Base-by-base conservation (phyloP, 2,888 invertebrate genomes). In the Acanthococcus lagerstroemiae region DNA sequence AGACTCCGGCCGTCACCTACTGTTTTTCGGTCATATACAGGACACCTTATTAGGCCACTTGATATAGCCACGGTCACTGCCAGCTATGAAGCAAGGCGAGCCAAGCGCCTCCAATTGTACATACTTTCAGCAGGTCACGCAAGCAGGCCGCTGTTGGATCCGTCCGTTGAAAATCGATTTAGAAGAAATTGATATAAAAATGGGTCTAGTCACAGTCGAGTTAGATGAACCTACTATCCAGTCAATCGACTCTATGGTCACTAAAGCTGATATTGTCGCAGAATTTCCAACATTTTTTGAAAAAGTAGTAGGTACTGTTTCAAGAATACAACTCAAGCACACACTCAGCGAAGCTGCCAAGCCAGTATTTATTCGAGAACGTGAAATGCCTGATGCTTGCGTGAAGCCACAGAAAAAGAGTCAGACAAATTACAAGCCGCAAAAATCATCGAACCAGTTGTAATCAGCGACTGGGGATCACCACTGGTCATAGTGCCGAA, bases 391-490 rank as follows among this genome's bases (percentile, higher is more conserved):
- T 6, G 6, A 30, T 30, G 15, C 37, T 30, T 30, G 15, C 37
- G 37, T 9, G 37, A 30, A 30, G 7, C 7, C 37, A 15, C 15
- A 9, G 15, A 15, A 9, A 15, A 6, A 6, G 37, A 30, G 15
- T 30, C 15, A 15, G 37, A 30, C 15, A 30, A 30, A 6, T 15
- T 30, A 15, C 7, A 30, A 30, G 15, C 6, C 6, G 15, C 6
- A 6, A 15, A 15, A 15, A 30, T 30, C 6, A 30, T 30, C 37
- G 6, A 6, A 9, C 6, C 6, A 30, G 37, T 30, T 30, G 37
- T 9, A 15, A 9, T 15, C 37, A 66, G 66, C 45, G 60, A 69
- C 27, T 69, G 69, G 67, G 69, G 68, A 22, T 61, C 65, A 19
- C 65, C 65, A 30, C 61, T 65, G 21, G 61, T 61, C 6, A 15